phyloP scores from a whole-genome alignment of 2,888 invertebrate species.

The Ptilodon capucinus region DNA sequence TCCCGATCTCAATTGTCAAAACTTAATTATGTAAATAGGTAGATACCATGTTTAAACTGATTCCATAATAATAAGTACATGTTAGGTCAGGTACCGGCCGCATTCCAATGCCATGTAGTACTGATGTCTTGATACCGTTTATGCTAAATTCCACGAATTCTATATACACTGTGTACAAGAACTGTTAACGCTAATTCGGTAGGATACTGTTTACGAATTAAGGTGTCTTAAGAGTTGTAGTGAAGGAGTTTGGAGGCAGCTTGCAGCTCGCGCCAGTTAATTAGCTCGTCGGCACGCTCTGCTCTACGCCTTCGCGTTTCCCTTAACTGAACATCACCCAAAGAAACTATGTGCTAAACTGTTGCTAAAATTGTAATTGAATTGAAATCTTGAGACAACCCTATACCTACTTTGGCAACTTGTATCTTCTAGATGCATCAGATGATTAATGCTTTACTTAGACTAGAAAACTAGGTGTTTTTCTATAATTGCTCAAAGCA shows the following conservation, averaged over 20 bases:
- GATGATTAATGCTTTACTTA: no score
- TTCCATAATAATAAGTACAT: neutral
- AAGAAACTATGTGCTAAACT: neutral
- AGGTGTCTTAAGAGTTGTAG: slow-evolving; percentile 40
- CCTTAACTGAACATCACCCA: slow-evolving; percentile 31
- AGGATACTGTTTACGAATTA: slow-evolving; percentile 39
- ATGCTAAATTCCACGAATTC: neutral
- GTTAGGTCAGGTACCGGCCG: neutral
- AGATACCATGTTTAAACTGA: no score
- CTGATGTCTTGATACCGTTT: neutral
- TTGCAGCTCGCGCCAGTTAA: slow-evolving; percentile 41
- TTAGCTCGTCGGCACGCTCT: slow-evolving; percentile 46
- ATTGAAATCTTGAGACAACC: no score
- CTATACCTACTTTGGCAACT: no score
- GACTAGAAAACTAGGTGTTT: no score
- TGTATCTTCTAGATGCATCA: no score
- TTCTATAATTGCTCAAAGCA: no score
- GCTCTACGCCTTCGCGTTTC: slow-evolving; percentile 21
- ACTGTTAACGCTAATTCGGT: slow-evolving; percentile 24
- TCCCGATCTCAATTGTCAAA: no score
- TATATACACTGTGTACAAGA: slow-evolving; percentile 8
- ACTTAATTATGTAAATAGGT: no score
- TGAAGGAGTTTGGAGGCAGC: slow-evolving; percentile 42
- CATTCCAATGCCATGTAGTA: neutral
- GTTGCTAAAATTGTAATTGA: no score